Evolutionary conservation across 2,888 invertebrate genomes (phyloP).

Genomic region (Callinectes sapidus): DNA sequence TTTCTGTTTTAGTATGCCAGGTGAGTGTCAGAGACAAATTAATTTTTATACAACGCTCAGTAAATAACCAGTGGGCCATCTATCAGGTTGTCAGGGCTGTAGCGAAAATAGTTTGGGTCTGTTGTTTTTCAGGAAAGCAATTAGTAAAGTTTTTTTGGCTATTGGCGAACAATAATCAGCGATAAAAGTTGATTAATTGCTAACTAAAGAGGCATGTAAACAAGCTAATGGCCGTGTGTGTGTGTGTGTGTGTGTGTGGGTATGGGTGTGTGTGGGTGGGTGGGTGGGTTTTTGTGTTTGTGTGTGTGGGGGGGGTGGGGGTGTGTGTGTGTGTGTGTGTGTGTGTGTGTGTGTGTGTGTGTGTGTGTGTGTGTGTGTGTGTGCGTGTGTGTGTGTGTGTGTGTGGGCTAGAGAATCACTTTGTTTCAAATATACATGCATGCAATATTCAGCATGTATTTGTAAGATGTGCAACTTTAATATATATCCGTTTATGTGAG

Average conservation of each 20-base stretch:
- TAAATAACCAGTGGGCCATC: constrained; percentile 35
- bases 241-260: not conserved
- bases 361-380: constrained; percentile 3
- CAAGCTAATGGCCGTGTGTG: constrained; percentile 27
- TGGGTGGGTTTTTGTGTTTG: constrained; percentile 18
- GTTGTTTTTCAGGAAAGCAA: constrained; percentile 31
- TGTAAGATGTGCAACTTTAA: not conserved
- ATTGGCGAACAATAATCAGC: constrained; percentile 28
- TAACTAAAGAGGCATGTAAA: constrained; percentile 34
- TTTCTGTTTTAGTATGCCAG: constrained; percentile 30
- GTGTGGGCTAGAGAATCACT: too few species aligned
- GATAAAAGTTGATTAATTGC: constrained; percentile 36
- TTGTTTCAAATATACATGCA: too few species aligned
- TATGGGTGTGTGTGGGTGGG: constrained; percentile 20
- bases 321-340: constrained; percentile 10
- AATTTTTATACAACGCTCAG: constrained; percentile 36
- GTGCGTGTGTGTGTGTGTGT: not conserved
- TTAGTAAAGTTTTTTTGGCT: constrained; percentile 26
- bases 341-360: constrained; percentile 6
- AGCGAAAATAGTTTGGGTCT: constrained; percentile 33
- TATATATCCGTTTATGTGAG: not conserved
- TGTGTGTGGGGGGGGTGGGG: too few species aligned
- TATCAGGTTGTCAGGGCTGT: constrained; percentile 33
- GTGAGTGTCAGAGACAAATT: constrained; percentile 36
- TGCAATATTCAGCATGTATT: too few species aligned